phyloP scores from a whole-genome alignment of 2,113 vertebrate genomes.

The Carettochelys insculpta region DNA sequence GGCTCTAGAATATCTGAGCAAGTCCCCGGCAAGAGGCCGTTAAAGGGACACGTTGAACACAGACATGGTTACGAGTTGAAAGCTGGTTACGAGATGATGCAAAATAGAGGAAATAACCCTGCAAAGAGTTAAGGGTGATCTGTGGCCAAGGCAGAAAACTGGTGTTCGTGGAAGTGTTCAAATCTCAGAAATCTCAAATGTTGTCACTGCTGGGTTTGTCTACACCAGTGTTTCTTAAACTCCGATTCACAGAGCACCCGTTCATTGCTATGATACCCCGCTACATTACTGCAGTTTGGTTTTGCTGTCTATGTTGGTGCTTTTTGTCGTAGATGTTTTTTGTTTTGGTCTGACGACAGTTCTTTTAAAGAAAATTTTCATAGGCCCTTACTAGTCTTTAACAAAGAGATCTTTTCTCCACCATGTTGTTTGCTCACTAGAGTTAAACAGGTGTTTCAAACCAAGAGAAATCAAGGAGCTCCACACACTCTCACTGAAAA shows the following conservation, averaged over 20 bases:
- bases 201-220: neutral
- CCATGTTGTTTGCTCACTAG: neutral
- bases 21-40: accelerated
- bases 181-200: neutral
- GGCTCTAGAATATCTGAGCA: neutral
- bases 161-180: neutral
- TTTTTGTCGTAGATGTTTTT: no score
- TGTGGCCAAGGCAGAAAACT: neutral
- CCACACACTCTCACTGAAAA: neutral
- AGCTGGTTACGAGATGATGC: neutral
- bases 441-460: neutral
- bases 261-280: no score
- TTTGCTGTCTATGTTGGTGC: no score
- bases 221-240: no score
- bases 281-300: no score
- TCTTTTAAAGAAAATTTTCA: no score
- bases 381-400: no score
- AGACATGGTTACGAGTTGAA: neutral
- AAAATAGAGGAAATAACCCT: neutral
- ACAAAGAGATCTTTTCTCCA: neutral
- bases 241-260: no score
- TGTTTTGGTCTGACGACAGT: no score
- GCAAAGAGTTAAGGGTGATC: neutral
- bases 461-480: neutral
- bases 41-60: accelerated